A percentile compares a stretch with the other conserved stretches of the same genome.
Evolutionary conservation across 2,888 invertebrate species (phyloP).

Genomic region (Achlya flavicornis): DNA sequence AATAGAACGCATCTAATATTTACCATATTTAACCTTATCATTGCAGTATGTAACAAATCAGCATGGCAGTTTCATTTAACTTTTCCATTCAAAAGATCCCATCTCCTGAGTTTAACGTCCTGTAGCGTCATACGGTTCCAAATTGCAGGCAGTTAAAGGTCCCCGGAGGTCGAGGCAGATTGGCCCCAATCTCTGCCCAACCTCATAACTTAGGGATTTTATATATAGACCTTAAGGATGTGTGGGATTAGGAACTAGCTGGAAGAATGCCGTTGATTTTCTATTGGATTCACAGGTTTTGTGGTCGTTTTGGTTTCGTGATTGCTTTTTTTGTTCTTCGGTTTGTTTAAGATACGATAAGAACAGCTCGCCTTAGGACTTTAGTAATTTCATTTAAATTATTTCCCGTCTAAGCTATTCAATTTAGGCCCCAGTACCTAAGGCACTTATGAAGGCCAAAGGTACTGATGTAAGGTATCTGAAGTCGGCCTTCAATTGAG

Average conservation of each 20-base stretch:
- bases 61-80: not conserved
- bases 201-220: constrained; percentile 3
- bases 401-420: too few species aligned
- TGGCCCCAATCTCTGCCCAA: not conserved
- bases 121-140: not conserved
- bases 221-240: not conserved
- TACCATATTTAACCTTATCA: too few species aligned
- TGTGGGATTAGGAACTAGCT: not conserved
- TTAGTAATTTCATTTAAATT: too few species aligned
- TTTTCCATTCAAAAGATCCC: not conserved
- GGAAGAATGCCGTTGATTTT: not conserved
- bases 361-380: too few species aligned
- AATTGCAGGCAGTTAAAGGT: constrained; percentile 1
- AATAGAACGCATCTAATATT: too few species aligned
- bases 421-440: too few species aligned
- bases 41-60: not conserved
- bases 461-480: too few species aligned
- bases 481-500: too few species aligned
- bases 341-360: too few species aligned
- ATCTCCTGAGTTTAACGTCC: not conserved
- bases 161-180: not conserved
- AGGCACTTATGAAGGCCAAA: too few species aligned
- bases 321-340: too few species aligned
- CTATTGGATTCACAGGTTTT: not conserved
- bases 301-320: too few species aligned